phyloP scores from a whole-genome alignment of 2,888 invertebrate genomes.

The Chydorus sphaericus region DNA sequence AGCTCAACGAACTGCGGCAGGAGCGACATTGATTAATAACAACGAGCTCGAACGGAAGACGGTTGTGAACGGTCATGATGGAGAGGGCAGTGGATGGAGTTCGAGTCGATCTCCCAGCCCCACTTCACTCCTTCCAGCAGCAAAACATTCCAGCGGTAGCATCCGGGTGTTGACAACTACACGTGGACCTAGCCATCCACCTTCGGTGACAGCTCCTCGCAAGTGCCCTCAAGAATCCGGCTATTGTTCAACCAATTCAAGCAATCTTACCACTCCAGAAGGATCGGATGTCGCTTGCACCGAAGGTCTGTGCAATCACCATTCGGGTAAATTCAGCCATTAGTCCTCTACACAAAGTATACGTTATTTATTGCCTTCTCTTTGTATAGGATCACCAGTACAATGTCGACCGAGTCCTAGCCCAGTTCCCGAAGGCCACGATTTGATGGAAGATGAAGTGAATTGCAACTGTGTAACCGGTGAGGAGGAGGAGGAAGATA shows the following conservation, averaged over 20 bases:
- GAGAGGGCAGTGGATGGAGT: not conserved
- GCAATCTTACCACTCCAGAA: constrained; percentile 59
- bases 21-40: not conserved
- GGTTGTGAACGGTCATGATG: not conserved
- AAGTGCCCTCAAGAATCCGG: constrained; percentile 50
- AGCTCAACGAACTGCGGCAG: not conserved
- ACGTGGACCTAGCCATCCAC: too few species aligned
- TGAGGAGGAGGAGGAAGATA: not conserved
- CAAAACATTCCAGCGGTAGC: not conserved
- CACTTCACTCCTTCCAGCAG: not conserved
- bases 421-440: constrained; percentile 23
- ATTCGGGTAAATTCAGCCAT: constrained; percentile 23
- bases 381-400: constrained; percentile 5
- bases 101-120: not conserved
- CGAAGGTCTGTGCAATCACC: constrained; percentile 72
- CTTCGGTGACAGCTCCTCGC: not conserved
- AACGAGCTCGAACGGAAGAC: not conserved
- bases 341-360: not conserved
- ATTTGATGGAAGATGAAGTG: constrained; percentile 11
- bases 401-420: constrained; percentile 18
- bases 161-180: too few species aligned
- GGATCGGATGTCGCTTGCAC: constrained; percentile 81
- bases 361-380: not conserved
- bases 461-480: constrained; percentile 18
- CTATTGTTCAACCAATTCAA: constrained; percentile 56